phyloP scores from a whole-genome alignment of 2,888 invertebrate species.

The Agrotis exclamationis region DNA sequence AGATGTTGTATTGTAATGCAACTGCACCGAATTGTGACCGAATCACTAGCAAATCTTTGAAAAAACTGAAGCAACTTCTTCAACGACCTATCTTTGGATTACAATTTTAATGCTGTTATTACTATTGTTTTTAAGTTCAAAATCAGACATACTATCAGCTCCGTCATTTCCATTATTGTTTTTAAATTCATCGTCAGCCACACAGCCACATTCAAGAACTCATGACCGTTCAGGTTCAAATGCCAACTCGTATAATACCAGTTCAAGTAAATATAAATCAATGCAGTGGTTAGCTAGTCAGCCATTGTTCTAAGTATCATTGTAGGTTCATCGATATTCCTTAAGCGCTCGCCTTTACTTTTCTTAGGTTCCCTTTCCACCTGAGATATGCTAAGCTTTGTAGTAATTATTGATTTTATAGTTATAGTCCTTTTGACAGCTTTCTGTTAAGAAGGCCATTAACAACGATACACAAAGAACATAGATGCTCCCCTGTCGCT shows the following conservation, averaged over 20 bases:
- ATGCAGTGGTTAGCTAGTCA: constrained; percentile 36
- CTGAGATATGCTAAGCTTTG: not conserved
- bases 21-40: too few species aligned
- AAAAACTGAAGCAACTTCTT: too few species aligned
- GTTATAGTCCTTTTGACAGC: too few species aligned
- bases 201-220: constrained; percentile 8
- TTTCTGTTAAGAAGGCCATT: too few species aligned
- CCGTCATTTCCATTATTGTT: not conserved
- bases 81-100: too few species aligned
- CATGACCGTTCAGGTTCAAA: constrained; percentile 36
- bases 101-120: not conserved
- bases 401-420: too few species aligned
- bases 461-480: too few species aligned
- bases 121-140: not conserved
- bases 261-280: constrained; percentile 34
- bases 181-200: constrained; percentile 17
- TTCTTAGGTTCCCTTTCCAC: constrained; percentile 3
- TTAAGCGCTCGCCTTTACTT: constrained; percentile 39
- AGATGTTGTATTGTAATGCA: too few species aligned
- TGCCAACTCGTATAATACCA: constrained; percentile 20
- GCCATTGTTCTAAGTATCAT: constrained; percentile 47
- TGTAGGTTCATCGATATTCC: constrained; percentile 44
- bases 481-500: too few species aligned
- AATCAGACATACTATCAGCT: not conserved
- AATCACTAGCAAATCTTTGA: too few species aligned